phyloP scores from a whole-genome alignment of 2,113 vertebrate species.

The Forbesichthys agassizii region DNA sequence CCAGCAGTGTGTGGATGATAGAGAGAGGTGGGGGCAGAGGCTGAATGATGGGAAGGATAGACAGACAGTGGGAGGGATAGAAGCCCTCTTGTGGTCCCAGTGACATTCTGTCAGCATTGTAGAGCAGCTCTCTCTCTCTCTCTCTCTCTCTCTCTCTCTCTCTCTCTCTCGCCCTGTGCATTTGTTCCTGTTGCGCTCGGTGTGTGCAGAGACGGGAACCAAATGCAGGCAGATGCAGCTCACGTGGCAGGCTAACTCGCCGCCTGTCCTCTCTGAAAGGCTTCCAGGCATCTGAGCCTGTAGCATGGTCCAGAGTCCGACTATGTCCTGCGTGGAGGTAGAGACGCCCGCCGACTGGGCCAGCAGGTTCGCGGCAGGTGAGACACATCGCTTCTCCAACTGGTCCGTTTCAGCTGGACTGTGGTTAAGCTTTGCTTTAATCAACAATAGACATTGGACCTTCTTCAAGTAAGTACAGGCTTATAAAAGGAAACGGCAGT shows the following conservation, averaged over 20 bases:
- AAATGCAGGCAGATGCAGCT: too few species aligned
- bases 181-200: not conserved
- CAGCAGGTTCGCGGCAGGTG: conserved; percentile 58
- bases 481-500: too few species aligned
- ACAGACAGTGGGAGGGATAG: not conserved
- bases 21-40: not conserved
- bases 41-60: conserved; percentile 7
- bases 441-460: too few species aligned
- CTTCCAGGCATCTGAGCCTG: not conserved
- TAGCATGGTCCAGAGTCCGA: not conserved
- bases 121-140: not conserved
- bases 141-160: not conserved
- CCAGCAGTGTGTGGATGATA: not conserved
- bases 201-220: too few species aligned
- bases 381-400: not conserved
- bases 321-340: conserved; percentile 56
- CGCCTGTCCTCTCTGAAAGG: not conserved
- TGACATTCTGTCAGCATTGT: not conserved
- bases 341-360: conserved; percentile 40
- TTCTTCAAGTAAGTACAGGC: too few species aligned
- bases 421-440: not conserved
- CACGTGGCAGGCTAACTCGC: not conserved
- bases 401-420: not conserved
- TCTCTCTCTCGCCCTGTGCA: not conserved
- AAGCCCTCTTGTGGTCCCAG: not conserved